Percentiles rank a stretch among this genome's conserved stretches.
phyloP scores from a whole-genome alignment of 1,140 invertebrate species.

The Orius insidiosus region DNA sequence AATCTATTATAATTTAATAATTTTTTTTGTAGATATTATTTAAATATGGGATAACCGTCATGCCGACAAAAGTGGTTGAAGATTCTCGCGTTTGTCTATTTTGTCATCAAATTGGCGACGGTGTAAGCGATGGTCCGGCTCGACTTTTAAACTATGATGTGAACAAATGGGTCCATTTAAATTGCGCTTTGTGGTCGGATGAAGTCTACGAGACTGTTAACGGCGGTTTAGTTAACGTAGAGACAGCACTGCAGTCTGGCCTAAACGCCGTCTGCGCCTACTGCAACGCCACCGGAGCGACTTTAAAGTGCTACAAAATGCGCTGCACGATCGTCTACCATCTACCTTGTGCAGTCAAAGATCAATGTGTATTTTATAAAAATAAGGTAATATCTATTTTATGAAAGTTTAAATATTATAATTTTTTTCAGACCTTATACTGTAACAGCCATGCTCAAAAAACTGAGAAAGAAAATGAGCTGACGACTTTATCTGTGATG shows the following conservation, averaged over 20 bases:
- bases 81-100: slow-evolving; percentile 82
- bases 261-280: slow-evolving; percentile 57
- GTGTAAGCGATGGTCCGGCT: slow-evolving; percentile 70
- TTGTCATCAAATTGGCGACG: slow-evolving; percentile 83
- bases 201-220: slow-evolving; percentile 94
- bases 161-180: slow-evolving; percentile 97
- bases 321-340: slow-evolving; percentile 86
- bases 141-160: slow-evolving; percentile 90
- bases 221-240: slow-evolving; percentile 91
- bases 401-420: neutral
- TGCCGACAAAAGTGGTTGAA: slow-evolving; percentile 47
- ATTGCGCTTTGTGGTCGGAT: slow-evolving; percentile 96
- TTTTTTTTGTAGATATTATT: slow-evolving; percentile 51
- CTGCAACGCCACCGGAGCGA: slow-evolving; percentile 74
- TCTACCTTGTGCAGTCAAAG: slow-evolving; percentile 84
- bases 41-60: slow-evolving; percentile 65
- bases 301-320: slow-evolving; percentile 84
- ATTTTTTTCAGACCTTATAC: slow-evolving; percentile 54
- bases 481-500: slow-evolving; percentile 76
- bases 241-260: slow-evolving; percentile 69
- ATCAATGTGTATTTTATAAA: slow-evolving; percentile 87
- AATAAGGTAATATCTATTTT: slow-evolving; percentile 53
- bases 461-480: slow-evolving; percentile 66
- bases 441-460: slow-evolving; percentile 72
- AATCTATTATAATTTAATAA: slow-evolving; percentile 15